Conservation (phyloP, 2,113 vertebrate species). For the Chiloscyllium plagiosum region DNA sequence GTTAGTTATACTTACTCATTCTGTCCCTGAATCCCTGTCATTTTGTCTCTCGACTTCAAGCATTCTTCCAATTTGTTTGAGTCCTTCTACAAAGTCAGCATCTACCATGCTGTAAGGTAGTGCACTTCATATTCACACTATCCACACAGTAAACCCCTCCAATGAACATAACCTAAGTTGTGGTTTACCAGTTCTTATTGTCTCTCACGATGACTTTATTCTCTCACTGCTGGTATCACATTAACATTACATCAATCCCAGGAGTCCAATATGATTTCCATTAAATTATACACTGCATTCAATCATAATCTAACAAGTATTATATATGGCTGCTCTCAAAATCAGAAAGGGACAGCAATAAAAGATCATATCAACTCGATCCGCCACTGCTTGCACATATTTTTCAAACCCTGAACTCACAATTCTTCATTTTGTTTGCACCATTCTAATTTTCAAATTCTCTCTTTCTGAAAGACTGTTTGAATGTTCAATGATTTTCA, state of each 20-base stretch:
- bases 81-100: background rate
- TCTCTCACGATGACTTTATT: background rate
- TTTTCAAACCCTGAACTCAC: background rate
- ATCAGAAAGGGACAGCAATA: background rate
- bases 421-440: background rate
- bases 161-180: background rate
- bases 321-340: background rate
- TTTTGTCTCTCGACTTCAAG: background rate
- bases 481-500: background rate
- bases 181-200: background rate
- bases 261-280: background rate
- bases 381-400: background rate
- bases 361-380: background rate
- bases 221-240: background rate
- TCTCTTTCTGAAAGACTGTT: background rate
- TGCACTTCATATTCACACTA: background rate
- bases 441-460: background rate
- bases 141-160: background rate
- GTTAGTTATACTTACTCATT: background rate
- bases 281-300: background rate
- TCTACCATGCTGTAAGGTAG: background rate
- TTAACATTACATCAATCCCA: background rate
- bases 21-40: background rate
- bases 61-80: background rate
- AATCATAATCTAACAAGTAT: background rate